Base-by-base conservation (phyloP, 1,140 invertebrate genomes). In the Heterodera schachtii region DNA sequence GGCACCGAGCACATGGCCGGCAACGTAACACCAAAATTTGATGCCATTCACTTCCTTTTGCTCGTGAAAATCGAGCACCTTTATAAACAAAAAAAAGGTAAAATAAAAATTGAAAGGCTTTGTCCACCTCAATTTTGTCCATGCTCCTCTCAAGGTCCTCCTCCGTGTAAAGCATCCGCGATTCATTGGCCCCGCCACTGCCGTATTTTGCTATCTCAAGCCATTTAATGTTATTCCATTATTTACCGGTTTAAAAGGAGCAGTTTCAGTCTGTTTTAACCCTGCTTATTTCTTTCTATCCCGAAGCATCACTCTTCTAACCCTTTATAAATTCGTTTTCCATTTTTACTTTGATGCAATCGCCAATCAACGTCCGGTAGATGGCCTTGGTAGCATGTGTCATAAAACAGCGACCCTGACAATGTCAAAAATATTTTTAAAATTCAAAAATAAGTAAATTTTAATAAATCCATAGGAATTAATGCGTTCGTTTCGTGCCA, bases 361-460 rank as follows among this genome's bases (percentile, higher is more conserved):
- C 98, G 0, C 97, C 97, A 0, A 99, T 91, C 31, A 99, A 92
- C 96, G 97, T 99, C 84, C 97, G 92, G 90, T 99, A 99, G 87
- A 99, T 99, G 21, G 97, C 97, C 93, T 99, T 99, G 0, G 98
- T 98, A 2, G 98, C 97, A 90, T 99, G 98, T 0, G 98, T 99
- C 98, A 99, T 99, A 88, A 98, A 99, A 90, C 97, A 98, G 82
- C 96, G 92, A 4, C 97, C 97, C 90, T 96, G 97, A 67, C n/a
- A n/a, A n/a, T n/a, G n/a, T n/a, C n/a, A n/a, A 81, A 81, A 16
- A 19, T 9, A 49, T 4, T 49, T 49, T 4, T 49, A 49, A 49
- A 49, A 49, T 6, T 49, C 4, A 9, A 49, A 49, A 49, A 49
- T 49, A 6, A 9, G 47, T 9, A 9, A 49, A 4, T 49, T 49